Conservation (phyloP, 2,113 vertebrate species). For the Arenaria interpres region DNA sequence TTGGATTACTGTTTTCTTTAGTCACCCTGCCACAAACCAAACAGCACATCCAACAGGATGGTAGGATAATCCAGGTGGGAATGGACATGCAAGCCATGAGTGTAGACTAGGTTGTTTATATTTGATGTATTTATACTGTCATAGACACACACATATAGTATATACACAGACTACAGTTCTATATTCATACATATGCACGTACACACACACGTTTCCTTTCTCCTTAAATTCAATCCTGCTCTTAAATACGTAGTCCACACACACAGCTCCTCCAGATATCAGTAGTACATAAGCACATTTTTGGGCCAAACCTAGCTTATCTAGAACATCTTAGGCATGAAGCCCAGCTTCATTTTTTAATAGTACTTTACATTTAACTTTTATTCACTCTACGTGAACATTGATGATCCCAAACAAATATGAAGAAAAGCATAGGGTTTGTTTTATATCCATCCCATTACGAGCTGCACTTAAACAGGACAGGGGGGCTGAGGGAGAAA, state of each 20-base stretch:
- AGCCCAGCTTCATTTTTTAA: not conserved
- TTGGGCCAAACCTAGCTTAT: not conserved
- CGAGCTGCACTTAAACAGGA: not conserved
- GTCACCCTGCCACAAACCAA: not conserved
- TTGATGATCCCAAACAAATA: not conserved
- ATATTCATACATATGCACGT: not conserved
- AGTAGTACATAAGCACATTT: not conserved
- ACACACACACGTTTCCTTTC: not conserved
- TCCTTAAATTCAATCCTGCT: not conserved
- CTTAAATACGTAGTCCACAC: not conserved
- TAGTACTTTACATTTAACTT: not conserved
- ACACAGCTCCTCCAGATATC: not conserved
- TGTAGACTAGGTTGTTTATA: not conserved
- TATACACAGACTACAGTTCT: not conserved
- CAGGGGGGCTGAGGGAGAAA: rapidly evolving
- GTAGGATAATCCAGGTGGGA: not conserved
- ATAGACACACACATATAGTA: not conserved
- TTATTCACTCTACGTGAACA: not conserved
- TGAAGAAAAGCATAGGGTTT: not conserved
- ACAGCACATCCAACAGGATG: not conserved
- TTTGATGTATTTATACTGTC: not conserved
- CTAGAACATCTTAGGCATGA: not conserved
- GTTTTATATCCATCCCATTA: not conserved
- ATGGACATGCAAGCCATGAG: rapidly evolving
- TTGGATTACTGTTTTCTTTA: not conserved